Base-by-base conservation (phyloP, 1,140 invertebrate genomes). In the Ostrea denselamellosa region DNA sequence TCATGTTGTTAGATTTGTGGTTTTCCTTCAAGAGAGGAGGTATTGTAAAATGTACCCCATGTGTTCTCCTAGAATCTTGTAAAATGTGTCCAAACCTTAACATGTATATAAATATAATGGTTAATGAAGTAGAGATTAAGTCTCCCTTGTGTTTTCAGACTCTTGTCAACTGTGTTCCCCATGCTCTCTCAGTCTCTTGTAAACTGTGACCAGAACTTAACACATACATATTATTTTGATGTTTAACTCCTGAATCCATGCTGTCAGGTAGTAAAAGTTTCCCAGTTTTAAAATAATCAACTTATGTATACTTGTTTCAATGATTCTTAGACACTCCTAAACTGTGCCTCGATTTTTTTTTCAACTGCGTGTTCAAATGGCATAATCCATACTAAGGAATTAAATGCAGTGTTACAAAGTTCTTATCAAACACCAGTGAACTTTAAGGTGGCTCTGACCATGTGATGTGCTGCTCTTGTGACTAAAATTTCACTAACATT, bases 401-500 rank as follows among this genome's bases (percentile, higher is more conserved):
- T 44, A 1, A 44, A 44, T 44, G 34, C 34, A 44, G 34, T 2
- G 2, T 44, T 44, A 44, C 34, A 44, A 44, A 44, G 34, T 44
- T 44, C 5, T 44, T 44, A 44, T 44, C 34, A 44, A 2, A 44
- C 34, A 44, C 5, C 34, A 44, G 34, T 44, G 34, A 44, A 44
- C 34, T 44, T 44, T 44, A 77, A 34, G 12, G 14, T 77, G 25
- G 9, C 9, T 77, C 14, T 28, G 68, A 25, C 28, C 12, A 14
- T 77, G 28, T 25, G 22, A 77, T 77, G 68, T 25, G 68, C 68
- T 77, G 68, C 68, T 77, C n/a, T 62, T 62, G 56, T 12, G 10
- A 77, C 68, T 77, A 28, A 77, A 28, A 77, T 77, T 77, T 77
- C 68, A 68, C 65, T 68, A 68, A 68, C 22, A n/a, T 68, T 68